Evolutionary conservation across 30 jellyfish, hydroid and myxozoan species (phyloP), one percentile per base, ranked within the genome.

Genomic region (Nemopilema nomurai): DNA sequence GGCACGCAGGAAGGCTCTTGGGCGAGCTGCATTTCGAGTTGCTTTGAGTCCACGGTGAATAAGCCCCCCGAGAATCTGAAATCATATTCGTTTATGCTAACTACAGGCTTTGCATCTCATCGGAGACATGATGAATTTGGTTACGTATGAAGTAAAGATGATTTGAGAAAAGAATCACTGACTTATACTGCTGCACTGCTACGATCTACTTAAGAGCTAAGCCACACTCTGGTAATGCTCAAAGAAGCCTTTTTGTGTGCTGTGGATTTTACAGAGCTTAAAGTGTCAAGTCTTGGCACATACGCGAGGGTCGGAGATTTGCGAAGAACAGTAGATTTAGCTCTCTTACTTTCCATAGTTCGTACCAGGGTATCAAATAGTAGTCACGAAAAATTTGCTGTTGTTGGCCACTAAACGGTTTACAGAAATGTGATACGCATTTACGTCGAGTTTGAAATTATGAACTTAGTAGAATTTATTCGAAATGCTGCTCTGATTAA

Each of bases 151-250:
- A 80, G 78, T 52, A 51, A 73, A 82, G 84, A 31, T 28, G 66
- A 82, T 49, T 82, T 53, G 84, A 68, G 74, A 18, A 20, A 28
- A 69, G 84, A 82, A 51, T 66, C 7, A 71, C 28, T 21, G 77
- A 22, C 19, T 77, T 51, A 77, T 18, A 28, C 57, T 29, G 76
- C 20, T 53, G 62, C 23, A 67, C 62, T 71, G 51, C 85, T 49
- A 22, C 62, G 84, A 82, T 82, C 90, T 69, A 29, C 90, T 82
- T 82, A 82, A 67, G 84, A 21, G 90, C 79, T 82, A 82, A 82
- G 90, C 84, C 72, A 49, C 41, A 30, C 72, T 50, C 90, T 82
- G 90, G 53, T 27, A 50, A 66, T 22, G 63, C 82, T 82, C 84
- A 82, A 82, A 64, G 80, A 32, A 52, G 69, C 81, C 62, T 69